These are phyloP conservation scores for Palloptera scutellata DNA, from an alignment of 2,888 invertebrate genomes.

Conservation along the genomic window DNA sequence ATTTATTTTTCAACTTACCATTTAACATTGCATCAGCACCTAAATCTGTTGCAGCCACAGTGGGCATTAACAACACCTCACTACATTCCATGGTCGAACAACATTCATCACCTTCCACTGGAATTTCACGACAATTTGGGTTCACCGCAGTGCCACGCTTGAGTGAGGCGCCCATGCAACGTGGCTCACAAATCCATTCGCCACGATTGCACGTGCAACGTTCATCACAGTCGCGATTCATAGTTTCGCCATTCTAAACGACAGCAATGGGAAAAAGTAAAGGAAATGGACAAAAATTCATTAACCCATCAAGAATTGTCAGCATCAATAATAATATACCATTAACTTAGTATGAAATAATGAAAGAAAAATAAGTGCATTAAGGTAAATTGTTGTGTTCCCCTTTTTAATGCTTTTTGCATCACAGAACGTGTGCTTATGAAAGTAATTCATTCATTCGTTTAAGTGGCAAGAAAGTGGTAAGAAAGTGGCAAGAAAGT, in stretches of 20 bases:
- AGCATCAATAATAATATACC: too few species aligned
- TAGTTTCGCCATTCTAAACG: constrained; percentile 72
- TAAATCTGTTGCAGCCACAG: constrained; percentile 38
- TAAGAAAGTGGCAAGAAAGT: too few species aligned
- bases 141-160: constrained; percentile 71
- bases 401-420: too few species aligned
- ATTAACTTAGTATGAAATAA: too few species aligned
- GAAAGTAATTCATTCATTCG: too few species aligned
- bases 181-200: constrained; percentile 75
- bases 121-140: constrained; percentile 76
- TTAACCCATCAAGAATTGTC: too few species aligned
- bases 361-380: too few species aligned
- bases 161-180: constrained; percentile 76
- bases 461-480: too few species aligned
- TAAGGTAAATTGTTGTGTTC: too few species aligned
- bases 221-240: constrained; percentile 80
- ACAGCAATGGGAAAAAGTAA: neutral
- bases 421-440: too few species aligned
- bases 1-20: constrained; percentile 41
- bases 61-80: constrained; percentile 61
- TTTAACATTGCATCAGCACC: constrained; percentile 37
- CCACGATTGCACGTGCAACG: constrained; percentile 78
- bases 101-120: constrained; percentile 75
- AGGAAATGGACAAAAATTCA: too few species aligned
- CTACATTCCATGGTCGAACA: constrained; percentile 77